These are phyloP conservation scores for Antechinus flavipes DNA, from an alignment of 2,113 vertebrate genomes.

Conservation along the genomic window DNA sequence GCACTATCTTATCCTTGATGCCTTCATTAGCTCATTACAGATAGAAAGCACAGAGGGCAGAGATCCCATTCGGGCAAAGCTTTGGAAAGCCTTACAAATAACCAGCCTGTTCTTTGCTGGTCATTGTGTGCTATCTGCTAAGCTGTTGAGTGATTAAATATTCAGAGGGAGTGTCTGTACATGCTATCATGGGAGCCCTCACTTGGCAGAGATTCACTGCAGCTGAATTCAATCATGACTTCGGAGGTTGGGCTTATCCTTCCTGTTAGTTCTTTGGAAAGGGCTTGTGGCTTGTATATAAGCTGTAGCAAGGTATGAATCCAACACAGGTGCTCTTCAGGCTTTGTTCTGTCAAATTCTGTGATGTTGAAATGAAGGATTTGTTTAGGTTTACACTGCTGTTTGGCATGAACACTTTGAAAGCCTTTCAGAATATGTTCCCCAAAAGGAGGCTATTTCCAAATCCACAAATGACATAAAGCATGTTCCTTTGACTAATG, in stretches of 20 bases:
- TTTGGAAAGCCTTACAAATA: conserved; percentile 4
- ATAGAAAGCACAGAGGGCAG: not conserved
- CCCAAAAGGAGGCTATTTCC: conserved; percentile 11
- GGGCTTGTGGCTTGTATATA: not conserved
- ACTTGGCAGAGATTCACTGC: conserved; percentile 41
- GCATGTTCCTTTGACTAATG: conserved; percentile 27
- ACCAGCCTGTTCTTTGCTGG: not conserved
- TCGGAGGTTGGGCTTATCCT: conserved; percentile 22
- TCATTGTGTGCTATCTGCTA: not conserved
- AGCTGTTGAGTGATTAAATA: not conserved
- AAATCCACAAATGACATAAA: conserved; percentile 17
- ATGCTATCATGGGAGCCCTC: not conserved
- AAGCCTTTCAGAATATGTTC: not conserved
- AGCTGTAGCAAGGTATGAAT: conserved; percentile 1
- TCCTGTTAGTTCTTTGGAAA: conserved; percentile 33
- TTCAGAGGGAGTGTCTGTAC: conserved; percentile 18
- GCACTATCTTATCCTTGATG: not conserved
- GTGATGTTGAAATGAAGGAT: not conserved
- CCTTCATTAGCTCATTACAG: conserved; percentile 19
- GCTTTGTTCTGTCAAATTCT: not conserved
- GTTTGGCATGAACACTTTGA: conserved; percentile 10
- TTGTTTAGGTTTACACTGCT: not conserved
- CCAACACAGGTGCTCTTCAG: not conserved
- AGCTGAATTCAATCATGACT: conserved; percentile 35
- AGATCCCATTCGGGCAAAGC: not conserved